Conservation (phyloP, 2,888 invertebrate species). For the Phyto melanocephala region DNA sequence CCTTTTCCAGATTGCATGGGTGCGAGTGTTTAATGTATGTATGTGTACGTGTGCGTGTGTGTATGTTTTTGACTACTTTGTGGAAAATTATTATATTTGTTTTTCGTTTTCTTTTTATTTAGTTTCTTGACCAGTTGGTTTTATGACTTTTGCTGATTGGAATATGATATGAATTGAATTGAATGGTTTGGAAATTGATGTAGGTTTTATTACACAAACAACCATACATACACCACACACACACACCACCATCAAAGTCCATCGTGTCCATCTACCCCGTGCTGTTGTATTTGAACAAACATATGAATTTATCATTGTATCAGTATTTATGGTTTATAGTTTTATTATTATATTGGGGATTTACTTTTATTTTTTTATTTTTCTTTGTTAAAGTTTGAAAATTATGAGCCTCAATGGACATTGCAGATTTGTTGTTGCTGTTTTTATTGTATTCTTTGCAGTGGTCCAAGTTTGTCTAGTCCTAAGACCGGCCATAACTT, state of each 20-base stretch:
- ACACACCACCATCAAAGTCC: not conserved
- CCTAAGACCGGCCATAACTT: slow-evolving; percentile 32
- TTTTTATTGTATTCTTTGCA: not conserved
- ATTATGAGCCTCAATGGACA: slow-evolving; percentile 66
- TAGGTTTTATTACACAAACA: slow-evolving; percentile 51
- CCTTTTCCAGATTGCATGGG: slow-evolving; percentile 20
- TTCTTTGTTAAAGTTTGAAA: slow-evolving; percentile 64
- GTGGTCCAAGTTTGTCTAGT: slow-evolving; percentile 12
- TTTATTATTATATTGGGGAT: slow-evolving; percentile 68
- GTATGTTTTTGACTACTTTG: slow-evolving; percentile 28
- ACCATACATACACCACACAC: not conserved
- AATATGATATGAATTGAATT: slow-evolving; percentile 75
- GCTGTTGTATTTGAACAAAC: slow-evolving; percentile 7
- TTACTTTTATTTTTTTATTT: slow-evolving; percentile 65
- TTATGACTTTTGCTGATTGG: slow-evolving; percentile 77
- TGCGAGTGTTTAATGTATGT: not conserved
- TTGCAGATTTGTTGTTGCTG: not conserved
- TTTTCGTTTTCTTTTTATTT: slow-evolving; percentile 2
- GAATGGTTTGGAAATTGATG: slow-evolving; percentile 64
- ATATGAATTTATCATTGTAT: slow-evolving; percentile 61
- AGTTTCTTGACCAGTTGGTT: slow-evolving; percentile 74
- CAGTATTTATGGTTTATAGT: slow-evolving; percentile 67
- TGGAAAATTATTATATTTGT: slow-evolving; percentile 56
- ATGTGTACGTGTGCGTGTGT: not conserved
- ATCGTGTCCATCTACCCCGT: not conserved